Evolutionary conservation across 2,113 vertebrate species (phyloP).

Genomic region (Stigmatopora nigra): DNA sequence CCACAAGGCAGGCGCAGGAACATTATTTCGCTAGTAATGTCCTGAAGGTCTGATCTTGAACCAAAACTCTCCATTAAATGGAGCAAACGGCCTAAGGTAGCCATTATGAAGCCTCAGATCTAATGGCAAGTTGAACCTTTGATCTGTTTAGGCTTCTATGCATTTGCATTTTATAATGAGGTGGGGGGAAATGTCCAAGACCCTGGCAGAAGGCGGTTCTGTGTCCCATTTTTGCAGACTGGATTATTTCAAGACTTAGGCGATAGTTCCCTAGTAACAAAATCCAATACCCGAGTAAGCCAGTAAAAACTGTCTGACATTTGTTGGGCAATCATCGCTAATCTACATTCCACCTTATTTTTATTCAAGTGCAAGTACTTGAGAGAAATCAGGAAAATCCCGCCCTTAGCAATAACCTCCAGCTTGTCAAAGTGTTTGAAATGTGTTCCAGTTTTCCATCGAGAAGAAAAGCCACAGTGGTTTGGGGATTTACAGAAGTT

Average conservation of each 20-base stretch:
- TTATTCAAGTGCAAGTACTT: slow-evolving; percentile 45
- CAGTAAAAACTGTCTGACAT: slow-evolving; percentile 30
- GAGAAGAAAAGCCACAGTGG: slow-evolving; percentile 43
- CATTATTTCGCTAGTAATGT: slow-evolving; percentile 71
- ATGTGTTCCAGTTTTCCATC: slow-evolving; percentile 54
- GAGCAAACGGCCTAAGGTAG: slow-evolving; percentile 60
- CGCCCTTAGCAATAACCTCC: slow-evolving; percentile 53
- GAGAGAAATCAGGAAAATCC: slow-evolving; percentile 27
- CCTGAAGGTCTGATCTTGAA: slow-evolving; percentile 61
- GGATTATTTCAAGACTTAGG: slow-evolving; percentile 49
- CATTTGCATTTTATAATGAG: slow-evolving; percentile 78
- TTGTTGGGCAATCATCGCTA: slow-evolving; percentile 48
- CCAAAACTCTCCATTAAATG: slow-evolving; percentile 68
- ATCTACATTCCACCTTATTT: slow-evolving; percentile 38
- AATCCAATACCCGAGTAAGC: slow-evolving; percentile 43
- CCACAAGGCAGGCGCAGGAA: slow-evolving; percentile 62
- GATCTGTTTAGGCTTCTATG: slow-evolving; percentile 71
- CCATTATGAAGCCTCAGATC: slow-evolving; percentile 67
- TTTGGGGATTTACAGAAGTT: slow-evolving; percentile 51
- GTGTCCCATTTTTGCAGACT: slow-evolving; percentile 38
- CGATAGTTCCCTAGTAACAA: slow-evolving; percentile 44
- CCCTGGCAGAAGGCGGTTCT: slow-evolving; percentile 52
- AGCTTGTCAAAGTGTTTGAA: slow-evolving; percentile 59
- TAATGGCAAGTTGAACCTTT: slow-evolving; percentile 72
- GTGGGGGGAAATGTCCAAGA: slow-evolving; percentile 66